These are phyloP conservation scores for Myocastor coypus DNA, from an alignment of 2,113 vertebrate species.

Conservation along the genomic window DNA sequence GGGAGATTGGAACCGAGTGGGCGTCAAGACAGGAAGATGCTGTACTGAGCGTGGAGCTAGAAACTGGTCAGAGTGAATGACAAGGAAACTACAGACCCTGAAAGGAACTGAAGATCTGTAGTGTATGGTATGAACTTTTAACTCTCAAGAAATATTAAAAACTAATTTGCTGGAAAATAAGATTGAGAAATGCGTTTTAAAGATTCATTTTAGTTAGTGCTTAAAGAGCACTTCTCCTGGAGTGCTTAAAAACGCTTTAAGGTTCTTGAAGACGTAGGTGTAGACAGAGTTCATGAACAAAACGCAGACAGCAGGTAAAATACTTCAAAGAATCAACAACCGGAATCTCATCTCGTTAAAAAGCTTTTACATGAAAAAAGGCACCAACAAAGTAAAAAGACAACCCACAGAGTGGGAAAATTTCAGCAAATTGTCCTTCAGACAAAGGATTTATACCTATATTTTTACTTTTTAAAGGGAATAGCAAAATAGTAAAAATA, in stretches of 20 bases:
- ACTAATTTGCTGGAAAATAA: background rate
- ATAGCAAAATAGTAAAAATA: too few species aligned
- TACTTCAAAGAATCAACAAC: too few species aligned
- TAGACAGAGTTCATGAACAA: too few species aligned
- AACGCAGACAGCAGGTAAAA: too few species aligned
- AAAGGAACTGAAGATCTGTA: background rate
- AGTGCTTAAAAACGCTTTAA: background rate
- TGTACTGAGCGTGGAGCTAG: background rate
- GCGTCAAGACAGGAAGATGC: background rate
- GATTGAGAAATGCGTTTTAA: slow-evolving; percentile 9
- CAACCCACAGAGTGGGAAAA: too few species aligned
- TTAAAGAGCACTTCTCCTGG: background rate
- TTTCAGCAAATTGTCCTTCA: too few species aligned
- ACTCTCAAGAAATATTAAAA: background rate
- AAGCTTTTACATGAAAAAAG: too few species aligned
- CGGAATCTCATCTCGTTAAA: too few species aligned
- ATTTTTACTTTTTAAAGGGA: too few species aligned
- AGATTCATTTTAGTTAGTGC: background rate
- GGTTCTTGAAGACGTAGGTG: too few species aligned
- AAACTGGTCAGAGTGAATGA: background rate
- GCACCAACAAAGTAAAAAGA: too few species aligned
- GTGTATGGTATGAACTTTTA: background rate
- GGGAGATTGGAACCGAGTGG: background rate
- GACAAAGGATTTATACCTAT: too few species aligned
- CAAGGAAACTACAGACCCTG: background rate